A percentile compares a stretch with the other conserved stretches of the same genome.
Evolutionary conservation across 2,797 vertebrate genomes (phyloP).

Genomic region (Catamblyrhynchus diadema): DNA sequence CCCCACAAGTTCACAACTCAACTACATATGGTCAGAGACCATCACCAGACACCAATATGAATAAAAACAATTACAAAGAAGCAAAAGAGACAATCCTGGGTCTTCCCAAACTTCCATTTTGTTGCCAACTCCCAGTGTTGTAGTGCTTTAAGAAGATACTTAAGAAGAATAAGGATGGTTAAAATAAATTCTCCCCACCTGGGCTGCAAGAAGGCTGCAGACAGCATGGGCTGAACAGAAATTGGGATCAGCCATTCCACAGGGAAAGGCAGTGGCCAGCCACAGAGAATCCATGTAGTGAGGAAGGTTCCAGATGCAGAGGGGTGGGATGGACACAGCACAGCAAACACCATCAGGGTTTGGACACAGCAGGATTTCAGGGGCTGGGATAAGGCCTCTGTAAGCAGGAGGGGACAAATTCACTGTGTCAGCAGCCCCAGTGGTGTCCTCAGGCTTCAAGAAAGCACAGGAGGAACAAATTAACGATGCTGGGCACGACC

Average conservation of each 20-base stretch:
- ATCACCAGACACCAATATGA: neutral
- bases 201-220: neutral
- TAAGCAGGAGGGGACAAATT: neutral
- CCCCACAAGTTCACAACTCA: accelerated
- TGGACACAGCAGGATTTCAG: neutral
- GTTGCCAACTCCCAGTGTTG: neutral
- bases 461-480: conserved; percentile 20
- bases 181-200: neutral
- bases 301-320: neutral
- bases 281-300: neutral
- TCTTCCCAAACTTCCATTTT: neutral
- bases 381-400: neutral
- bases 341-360: neutral
- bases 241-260: accelerated
- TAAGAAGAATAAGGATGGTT: neutral
- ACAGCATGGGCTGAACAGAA: neutral
- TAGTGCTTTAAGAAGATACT: neutral
- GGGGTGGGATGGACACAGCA: neutral
- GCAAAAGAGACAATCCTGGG: neutral
- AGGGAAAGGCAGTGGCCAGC: neutral
- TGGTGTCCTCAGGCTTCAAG: neutral
- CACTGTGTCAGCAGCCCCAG: neutral
- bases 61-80: neutral
- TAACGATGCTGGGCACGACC: neutral
- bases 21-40: neutral